Conservation (phyloP, 1,140 invertebrate genomes). For the Temnothorax curvispinosus region DNA sequence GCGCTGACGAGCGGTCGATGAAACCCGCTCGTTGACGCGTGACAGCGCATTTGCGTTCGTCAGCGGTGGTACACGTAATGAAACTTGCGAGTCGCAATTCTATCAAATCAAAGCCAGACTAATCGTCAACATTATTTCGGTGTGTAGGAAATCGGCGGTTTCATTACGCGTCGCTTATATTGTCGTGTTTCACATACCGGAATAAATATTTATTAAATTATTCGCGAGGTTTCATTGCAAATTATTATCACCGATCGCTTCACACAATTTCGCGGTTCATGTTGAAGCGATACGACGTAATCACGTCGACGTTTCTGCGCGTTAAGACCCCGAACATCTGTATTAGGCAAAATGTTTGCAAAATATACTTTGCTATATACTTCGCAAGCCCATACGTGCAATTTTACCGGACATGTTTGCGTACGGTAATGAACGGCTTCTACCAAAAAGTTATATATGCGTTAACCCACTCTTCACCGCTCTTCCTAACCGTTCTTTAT, state of each 20-base stretch:
- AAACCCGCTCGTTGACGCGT: conserved; percentile 61
- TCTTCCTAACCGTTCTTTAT: conserved; percentile 47
- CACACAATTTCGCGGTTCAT: background rate
- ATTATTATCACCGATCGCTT: background rate
- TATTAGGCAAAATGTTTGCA: background rate
- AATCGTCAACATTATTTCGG: conserved; percentile 71
- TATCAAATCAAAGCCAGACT: conserved; percentile 71
- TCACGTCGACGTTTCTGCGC: background rate
- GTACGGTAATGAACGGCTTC: conserved; percentile 61
- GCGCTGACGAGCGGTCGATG: conserved; percentile 54
- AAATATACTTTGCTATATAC: background rate
- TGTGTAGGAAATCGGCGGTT: conserved; percentile 60
- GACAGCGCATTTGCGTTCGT: conserved; percentile 19
- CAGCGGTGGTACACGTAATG: conserved; percentile 55
- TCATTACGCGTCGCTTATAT: conserved; percentile 63
- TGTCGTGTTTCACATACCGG: conserved; percentile 2
- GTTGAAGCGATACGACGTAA: background rate
- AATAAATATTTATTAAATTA: conserved; percentile 67
- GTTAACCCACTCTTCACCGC: conserved; percentile 50
- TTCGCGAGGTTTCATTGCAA: background rate
- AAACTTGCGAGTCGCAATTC: conserved; percentile 72
- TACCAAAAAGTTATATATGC: conserved; percentile 52
- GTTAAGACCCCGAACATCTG: background rate
- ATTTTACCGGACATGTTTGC: conserved; percentile 41
- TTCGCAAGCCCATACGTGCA: conserved; percentile 40